Evolutionary conservation across 1,140 invertebrate species (phyloP), one percentile per base, ranked within the genome.

Genomic region (Choristoneura fumiferana): DNA sequence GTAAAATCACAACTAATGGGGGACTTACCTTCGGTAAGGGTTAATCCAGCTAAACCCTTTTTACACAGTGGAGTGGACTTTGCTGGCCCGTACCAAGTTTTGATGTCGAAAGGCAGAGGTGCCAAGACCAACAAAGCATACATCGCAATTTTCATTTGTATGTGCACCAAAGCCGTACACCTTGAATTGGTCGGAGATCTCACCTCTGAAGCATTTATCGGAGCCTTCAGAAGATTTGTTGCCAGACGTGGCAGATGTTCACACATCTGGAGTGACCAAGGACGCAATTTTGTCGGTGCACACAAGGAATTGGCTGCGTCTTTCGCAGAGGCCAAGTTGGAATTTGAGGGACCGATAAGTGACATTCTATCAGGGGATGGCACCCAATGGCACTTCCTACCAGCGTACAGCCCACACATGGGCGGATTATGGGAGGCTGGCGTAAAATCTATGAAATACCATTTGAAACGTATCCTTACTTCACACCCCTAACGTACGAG

Each of bases 361-460:
- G 33, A 60, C 2, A 13, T 15, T 0, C 14, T 69, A 15, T 58
- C 60, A 8, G 15, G 0, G 0, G 60, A 73, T 8, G 57, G 60
- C 13, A 83, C 78, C 10, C 49, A 73, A 15, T 90, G 80, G 81
- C 62, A 84, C 58, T 89, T 89, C 58, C 84, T 73, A 34, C 78
- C 83, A 6, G 79, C 84, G 5, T 17, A 53, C 33, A 72, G 69
- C 37, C 76, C 82, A 0, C 76, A 87, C 56, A 71, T 76, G 34
- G 83, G 84, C 29, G 83, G 84, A 4, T 33, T 78, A 2, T 90
- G 86, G 89, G 85, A 90, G 54, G 73, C 60, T 5, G 60, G 59
- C 1, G 37, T 62, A 1, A 57, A 57, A 33, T 62, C 60, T 12
- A 12, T 54, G n/a, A 67, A 67, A 40, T 58, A 57, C 29, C 62